Evolutionary conservation across 2,113 vertebrate genomes (phyloP).

Genomic region (Zapus hudsonius): DNA sequence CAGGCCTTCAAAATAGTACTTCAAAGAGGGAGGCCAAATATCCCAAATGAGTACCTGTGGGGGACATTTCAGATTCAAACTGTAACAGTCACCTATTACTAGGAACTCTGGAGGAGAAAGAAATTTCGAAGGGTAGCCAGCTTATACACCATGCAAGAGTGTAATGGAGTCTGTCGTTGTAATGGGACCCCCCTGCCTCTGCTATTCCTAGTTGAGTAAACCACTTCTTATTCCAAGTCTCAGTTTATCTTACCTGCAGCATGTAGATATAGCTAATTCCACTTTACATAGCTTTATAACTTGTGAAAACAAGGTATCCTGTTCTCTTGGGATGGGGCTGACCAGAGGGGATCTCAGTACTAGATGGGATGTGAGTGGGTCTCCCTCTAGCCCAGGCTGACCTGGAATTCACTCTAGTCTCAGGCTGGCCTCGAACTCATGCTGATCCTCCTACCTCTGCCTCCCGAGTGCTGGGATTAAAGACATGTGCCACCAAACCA

Average conservation of each 20-base stretch:
- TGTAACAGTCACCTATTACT: neutral
- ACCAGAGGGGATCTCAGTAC: rapidly evolving
- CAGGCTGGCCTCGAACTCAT: no score
- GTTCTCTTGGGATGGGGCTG: neutral
- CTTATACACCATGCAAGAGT: neutral
- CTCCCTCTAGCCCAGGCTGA: no score
- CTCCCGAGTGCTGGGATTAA: no score
- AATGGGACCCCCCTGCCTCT: neutral
- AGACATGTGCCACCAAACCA: no score
- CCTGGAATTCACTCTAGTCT: no score
- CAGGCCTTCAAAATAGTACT: neutral
- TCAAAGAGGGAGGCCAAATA: no score
- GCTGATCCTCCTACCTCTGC: no score
- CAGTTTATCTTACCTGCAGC: neutral
- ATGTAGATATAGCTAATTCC: neutral
- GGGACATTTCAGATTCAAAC: neutral
- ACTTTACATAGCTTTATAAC: neutral
- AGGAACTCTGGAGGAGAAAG: neutral
- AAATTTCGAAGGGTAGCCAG: neutral
- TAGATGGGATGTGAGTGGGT: rapidly evolving
- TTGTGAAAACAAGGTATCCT: neutral
- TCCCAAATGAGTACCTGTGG: neutral
- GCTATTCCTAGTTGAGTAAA: neutral
- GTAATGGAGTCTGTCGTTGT: rapidly evolving
- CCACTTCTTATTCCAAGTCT: neutral